Base-by-base conservation (phyloP, 2,113 vertebrate genomes). In the Tragelaphus strepsiceros region DNA sequence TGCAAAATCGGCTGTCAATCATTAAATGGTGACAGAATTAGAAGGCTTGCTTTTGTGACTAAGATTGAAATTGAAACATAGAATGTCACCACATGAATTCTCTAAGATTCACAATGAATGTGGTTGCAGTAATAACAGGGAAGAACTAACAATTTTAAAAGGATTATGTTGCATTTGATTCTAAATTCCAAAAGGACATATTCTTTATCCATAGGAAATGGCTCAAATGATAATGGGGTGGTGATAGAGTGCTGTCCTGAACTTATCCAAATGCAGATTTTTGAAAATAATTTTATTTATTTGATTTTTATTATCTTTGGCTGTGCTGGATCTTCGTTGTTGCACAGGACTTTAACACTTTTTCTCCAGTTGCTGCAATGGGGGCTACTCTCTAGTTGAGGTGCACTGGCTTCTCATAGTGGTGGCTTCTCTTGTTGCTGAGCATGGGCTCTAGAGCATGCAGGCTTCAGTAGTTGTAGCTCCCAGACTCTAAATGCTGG, bases 21-120 rank as follows among this genome's bases (percentile, higher is more conserved):
- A 97, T 94, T 83, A 80, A 96, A 95, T 83, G 58, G 88, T 86
- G 88, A 96, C 93, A 97, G 96, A 96, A 96, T 97, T 88, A 94
- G 86, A 93, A 94, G 24, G 49, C 56, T 87, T 94, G 30, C 77
- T 85, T 97, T 98, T 97, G 91, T 95, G 88, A 94, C 88, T 96
- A 77, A 93, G 94, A 94, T 62, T 94, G 96, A 96, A 96, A 96
- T 67, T 96, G 77, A 71, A 95, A 84, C 56, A 92, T 58, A 96
- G 56, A 97, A 90, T 97, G 89, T 98, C 93, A 98, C 94, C 67
- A 56, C 74, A 95, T 91, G 88, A 96, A 54, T 97, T 53, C 39
- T 88, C n/a, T 86, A 67, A 74, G 91, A 96, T 88, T 96, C 93
- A 93, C 74, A 96, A 16, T 17, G 61, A 97, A 51, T 83, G 30